Conservation (phyloP, 2,797 vertebrate genomes). For the Saxicola maurus region DNA sequence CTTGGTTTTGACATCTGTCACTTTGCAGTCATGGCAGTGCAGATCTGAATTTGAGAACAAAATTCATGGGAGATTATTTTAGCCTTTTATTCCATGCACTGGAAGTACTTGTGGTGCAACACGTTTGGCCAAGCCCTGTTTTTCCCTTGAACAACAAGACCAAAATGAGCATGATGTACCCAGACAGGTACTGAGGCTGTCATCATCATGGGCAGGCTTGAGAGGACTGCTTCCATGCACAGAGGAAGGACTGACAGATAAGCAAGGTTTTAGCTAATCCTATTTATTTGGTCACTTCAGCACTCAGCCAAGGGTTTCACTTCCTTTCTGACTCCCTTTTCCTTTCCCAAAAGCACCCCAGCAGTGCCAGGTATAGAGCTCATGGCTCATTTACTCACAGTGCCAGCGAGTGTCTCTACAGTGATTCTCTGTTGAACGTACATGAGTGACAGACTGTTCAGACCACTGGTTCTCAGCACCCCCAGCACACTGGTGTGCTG, state of each 20-base stretch:
- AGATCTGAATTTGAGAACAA: background rate
- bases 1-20: conserved; percentile 42
- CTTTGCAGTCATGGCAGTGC: background rate
- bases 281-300: conserved; percentile 18
- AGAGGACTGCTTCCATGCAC: background rate
- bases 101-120: background rate
- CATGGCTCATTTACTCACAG: conserved; percentile 29
- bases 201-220: background rate
- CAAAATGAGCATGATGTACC: background rate
- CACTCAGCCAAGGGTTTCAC: background rate
- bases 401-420: background rate
- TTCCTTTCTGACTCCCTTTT: conserved; percentile 9
- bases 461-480: conserved; percentile 22
- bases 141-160: background rate
- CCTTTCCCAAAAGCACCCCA: background rate
- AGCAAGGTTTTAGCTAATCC: conserved; percentile 7
- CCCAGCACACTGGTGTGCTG: background rate
- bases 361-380: conserved; percentile 2
- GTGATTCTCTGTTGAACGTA: conserved; percentile 18
- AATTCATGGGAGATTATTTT: background rate
- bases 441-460: conserved; percentile 40
- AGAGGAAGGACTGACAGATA: background rate
- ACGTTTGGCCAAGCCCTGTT: background rate
- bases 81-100: background rate
- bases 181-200: background rate